phyloP scores from a whole-genome alignment of 1,140 invertebrate genomes.

The Drosophila nebulosa region DNA sequence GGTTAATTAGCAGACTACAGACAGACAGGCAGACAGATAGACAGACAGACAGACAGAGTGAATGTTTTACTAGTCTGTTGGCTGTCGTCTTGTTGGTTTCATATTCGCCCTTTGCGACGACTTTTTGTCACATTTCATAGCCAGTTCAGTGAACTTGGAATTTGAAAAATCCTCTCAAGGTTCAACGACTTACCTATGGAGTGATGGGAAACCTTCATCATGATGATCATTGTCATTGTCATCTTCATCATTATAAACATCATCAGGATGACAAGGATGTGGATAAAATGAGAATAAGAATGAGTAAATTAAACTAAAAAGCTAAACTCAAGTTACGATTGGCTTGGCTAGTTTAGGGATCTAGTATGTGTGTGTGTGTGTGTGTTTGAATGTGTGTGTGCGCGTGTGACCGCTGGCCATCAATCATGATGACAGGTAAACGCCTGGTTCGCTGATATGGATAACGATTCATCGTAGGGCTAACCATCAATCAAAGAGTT shows the following conservation, averaged over 20 bases:
- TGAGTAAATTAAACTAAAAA: constrained; percentile 28
- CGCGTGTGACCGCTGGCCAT: constrained; percentile 55
- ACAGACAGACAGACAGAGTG: no score
- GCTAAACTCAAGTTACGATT: constrained; percentile 39
- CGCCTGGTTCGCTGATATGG: constrained; percentile 32
- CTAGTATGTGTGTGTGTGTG: constrained; percentile 35
- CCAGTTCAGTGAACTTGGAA: constrained; percentile 60
- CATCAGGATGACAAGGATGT: background rate
- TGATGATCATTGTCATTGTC: background rate
- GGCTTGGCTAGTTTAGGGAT: constrained; percentile 44
- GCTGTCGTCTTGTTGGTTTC: constrained; percentile 13
- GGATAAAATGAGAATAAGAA: background rate
- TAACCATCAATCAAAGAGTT: constrained; percentile 60
- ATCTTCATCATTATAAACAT: background rate
- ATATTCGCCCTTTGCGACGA: constrained; percentile 7
- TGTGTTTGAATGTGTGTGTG: constrained; percentile 12
- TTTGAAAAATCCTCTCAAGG: constrained; percentile 39
- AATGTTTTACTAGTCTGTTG: no score
- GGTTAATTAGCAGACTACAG: constrained; percentile 61
- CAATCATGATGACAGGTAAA: constrained; percentile 62
- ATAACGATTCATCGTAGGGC: constrained; percentile 18
- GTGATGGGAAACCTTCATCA: background rate
- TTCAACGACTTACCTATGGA: constrained; percentile 18
- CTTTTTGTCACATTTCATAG: constrained; percentile 33
- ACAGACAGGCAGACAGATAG: no score